Evolutionary conservation across 1,140 invertebrate genomes (phyloP), one percentile per base, ranked within the genome.

Genomic region (Hesperophylax magnus): DNA sequence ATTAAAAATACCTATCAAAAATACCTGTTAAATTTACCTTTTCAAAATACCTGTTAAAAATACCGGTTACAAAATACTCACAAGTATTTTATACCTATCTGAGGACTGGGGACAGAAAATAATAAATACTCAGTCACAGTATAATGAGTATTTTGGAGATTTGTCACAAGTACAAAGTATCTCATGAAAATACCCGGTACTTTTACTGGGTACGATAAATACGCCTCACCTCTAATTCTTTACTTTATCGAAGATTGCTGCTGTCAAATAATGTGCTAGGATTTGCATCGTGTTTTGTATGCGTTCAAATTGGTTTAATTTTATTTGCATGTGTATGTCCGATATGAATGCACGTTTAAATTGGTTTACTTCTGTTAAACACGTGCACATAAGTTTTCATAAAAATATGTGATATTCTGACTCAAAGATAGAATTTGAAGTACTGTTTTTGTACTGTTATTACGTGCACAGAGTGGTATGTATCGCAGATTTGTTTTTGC

Each of bases 251-350:
- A 65, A 17, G 5, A 24, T 9, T 6, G n/a, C n/a, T 53, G 8
- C 67, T 71, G 67, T 71, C 65, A 69, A 69, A 69, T 5, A 17
- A n/a, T 71, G 67, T 71, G 17, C 17, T 34, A 17, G 63, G 31
- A 67, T 27, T 34, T 31, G 27, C 63, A 67, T 67, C 63, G 63
- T 67, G 63, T 67, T 67, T 67, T 67, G 24, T 67, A 20, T 39
- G 39, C 34, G 39, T n/a, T 47, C 17, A 2, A 52, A 71, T 71
- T 47, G 39, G 31, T 47, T 18, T 71, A n/a, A 39, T 67, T 31
- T 67, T 31, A 31, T 67, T 67, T 67, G 1, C 6, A 65, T 7
- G 15, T 34, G 63, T 7, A 27, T 34, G 63, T 67, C 31, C 22
- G 20, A 27, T 27, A 17, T 31, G 14, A 31, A 67, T 17, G 31